Conservation (phyloP, 2,113 vertebrate genomes). For the Prochilodus magdalenae region DNA sequence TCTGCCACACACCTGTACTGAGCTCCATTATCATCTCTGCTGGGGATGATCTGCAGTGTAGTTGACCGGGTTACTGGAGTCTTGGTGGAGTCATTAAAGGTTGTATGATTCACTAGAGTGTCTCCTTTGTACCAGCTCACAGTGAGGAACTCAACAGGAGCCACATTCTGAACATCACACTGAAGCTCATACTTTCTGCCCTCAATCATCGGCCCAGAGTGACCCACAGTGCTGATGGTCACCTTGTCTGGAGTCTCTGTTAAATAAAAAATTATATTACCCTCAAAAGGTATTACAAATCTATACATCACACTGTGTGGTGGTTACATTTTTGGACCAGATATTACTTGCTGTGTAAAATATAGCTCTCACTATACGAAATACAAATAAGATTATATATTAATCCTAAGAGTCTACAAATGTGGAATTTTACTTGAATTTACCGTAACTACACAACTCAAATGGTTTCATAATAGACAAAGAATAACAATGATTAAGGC, state of each 20-base stretch:
- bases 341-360: too few species aligned
- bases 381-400: too few species aligned
- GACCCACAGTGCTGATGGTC: constrained; percentile 31
- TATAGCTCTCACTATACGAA: too few species aligned
- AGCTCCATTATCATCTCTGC: constrained; percentile 54
- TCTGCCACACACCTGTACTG: constrained; percentile 61
- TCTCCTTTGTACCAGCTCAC: constrained; percentile 67
- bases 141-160: constrained; percentile 61
- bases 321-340: too few species aligned
- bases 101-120: rapidly evolving
- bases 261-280: not conserved
- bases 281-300: too few species aligned
- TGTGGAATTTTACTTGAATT: too few species aligned
- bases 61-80: constrained; percentile 19
- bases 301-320: too few species aligned
- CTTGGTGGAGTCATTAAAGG: not conserved
- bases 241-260: constrained; percentile 70
- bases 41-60: constrained; percentile 23
- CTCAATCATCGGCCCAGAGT: constrained; percentile 49
- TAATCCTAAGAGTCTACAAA: too few species aligned
- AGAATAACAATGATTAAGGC: too few species aligned
- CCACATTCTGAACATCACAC: constrained; percentile 69
- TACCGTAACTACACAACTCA: too few species aligned
- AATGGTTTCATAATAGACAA: too few species aligned
- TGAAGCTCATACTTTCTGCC: constrained; percentile 55